phyloP scores from a whole-genome alignment of 2,797 vertebrate species.

The Rachycentron canadum region DNA sequence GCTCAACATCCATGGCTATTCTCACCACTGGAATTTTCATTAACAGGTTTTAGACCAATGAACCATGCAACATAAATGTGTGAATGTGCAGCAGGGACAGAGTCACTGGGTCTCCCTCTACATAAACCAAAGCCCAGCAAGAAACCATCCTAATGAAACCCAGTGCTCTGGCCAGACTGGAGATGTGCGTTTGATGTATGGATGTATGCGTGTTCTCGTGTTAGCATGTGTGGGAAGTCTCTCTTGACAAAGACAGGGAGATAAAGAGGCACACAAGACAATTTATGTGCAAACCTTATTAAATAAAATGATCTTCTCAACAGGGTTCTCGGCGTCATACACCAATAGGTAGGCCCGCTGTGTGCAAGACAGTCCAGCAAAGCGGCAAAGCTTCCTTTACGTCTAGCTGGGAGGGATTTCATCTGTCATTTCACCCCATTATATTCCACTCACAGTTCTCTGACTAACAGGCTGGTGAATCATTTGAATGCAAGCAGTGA shows the following conservation, averaged over 20 bases:
- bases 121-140: slow-evolving; percentile 40
- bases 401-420: slow-evolving; percentile 58
- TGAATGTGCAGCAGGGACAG: not conserved
- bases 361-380: slow-evolving; percentile 23
- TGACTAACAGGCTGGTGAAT: slow-evolving; percentile 63
- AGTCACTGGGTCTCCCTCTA: slow-evolving; percentile 20
- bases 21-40: slow-evolving; percentile 21
- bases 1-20: not conserved
- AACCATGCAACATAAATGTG: slow-evolving; percentile 6
- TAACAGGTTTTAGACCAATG: slow-evolving; percentile 36
- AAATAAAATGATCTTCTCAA: slow-evolving; percentile 54
- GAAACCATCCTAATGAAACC: slow-evolving; percentile 59
- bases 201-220: not conserved
- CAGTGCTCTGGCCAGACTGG: slow-evolving; percentile 20
- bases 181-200: slow-evolving; percentile 40
- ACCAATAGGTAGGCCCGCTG: slow-evolving; percentile 33
- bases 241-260: slow-evolving; percentile 2
- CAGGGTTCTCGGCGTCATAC: slow-evolving; percentile 32
- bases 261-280: slow-evolving; percentile 4
- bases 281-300: slow-evolving; percentile 43
- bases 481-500: slow-evolving; percentile 54
- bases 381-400: slow-evolving; percentile 51
- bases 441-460: slow-evolving; percentile 65
- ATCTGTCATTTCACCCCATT: slow-evolving; percentile 64
- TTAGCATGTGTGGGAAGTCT: slow-evolving; percentile 7